phyloP scores from a whole-genome alignment of 2,888 invertebrate genomes.

The Plagiodera versicolora region DNA sequence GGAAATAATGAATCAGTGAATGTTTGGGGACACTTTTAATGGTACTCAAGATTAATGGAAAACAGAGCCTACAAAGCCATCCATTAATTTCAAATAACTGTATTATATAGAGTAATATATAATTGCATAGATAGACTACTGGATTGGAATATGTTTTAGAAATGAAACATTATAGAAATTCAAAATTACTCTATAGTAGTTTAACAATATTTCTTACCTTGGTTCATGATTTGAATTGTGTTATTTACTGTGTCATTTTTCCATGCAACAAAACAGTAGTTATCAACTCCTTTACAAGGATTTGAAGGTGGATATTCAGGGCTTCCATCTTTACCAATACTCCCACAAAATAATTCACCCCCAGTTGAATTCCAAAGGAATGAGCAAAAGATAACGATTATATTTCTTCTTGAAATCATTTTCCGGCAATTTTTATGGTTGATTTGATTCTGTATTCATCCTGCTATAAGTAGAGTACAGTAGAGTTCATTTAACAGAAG shows the following conservation, averaged over 20 bases:
- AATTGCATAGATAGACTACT: too few species aligned
- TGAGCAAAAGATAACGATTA: not conserved
- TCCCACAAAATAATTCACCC: conserved; percentile 44
- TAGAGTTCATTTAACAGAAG: too few species aligned
- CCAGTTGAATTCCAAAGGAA: conserved; percentile 22
- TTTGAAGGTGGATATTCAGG: conserved; percentile 44
- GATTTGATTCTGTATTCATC: not conserved
- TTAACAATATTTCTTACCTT: conserved; percentile 60
- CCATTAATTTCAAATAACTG: too few species aligned
- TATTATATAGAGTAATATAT: too few species aligned
- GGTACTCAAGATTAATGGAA: not conserved
- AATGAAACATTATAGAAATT: too few species aligned
- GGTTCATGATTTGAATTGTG: conserved; percentile 64
- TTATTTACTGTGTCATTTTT: conserved; percentile 64
- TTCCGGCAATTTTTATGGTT: not conserved
- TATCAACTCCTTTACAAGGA: conserved; percentile 58
- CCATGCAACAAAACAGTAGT: conserved; percentile 75
- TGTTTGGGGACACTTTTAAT: not conserved
- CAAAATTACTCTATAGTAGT: too few species aligned
- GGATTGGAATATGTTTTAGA: too few species aligned
- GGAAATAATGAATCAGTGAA: not conserved
- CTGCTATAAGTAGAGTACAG: not conserved
- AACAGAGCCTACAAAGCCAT: too few species aligned
- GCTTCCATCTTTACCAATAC: conserved; percentile 41
- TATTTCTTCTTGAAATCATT: not conserved